Base-by-base conservation (phyloP, 2,888 invertebrate species). In the Sinohyriopsis cumingii region DNA sequence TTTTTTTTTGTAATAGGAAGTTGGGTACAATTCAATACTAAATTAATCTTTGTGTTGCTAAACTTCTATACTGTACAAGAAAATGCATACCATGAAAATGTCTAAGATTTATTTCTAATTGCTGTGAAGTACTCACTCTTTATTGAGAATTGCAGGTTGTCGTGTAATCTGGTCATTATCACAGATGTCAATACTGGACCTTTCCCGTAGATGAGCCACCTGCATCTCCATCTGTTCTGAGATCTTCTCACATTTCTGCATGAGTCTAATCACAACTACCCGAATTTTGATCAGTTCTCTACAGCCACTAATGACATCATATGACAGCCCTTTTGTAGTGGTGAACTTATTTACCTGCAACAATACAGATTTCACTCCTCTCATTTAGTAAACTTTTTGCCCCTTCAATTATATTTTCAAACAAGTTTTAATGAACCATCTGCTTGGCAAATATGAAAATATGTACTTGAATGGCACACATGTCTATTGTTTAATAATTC, bases 171-270 rank as follows among this genome's bases (percentile, higher is more conserved):
- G 83, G 45, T 80, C 80, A 22, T 83, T 72, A 60, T 81, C 80
- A 24, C 81, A 83, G 0, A 94, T 93, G 18, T 91, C 86, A 0
- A 94, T 66, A 19, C 73, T 75, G 55, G 69, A 72, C 54, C 74
- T 77, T 57, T 74, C 76, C 20, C 95, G 94, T 59, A 90, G 80
- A 20, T 80, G 76, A 0, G 94, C 93, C 6, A 97, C 94, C 0
- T 95, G 94, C 5, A 93, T 91, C 86, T 95, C 96, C 89, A 97
- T 91, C 78, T 94, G 94, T 63, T 93, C 92, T 0, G 97, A 95
- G 70, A 97, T 92, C 62, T 93, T 93, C 59, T 95, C 93, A 87
- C 98, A 98, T 89, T 95, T 95, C 88, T 94, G 94, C 94, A 97
- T 95, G 72, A 97, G 92, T 71, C 92, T 92, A 69, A 93, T 93